Evolutionary conservation across 2,888 invertebrate species (phyloP), one percentile per base, ranked within the genome.

Genomic region (Apantesis nais): DNA sequence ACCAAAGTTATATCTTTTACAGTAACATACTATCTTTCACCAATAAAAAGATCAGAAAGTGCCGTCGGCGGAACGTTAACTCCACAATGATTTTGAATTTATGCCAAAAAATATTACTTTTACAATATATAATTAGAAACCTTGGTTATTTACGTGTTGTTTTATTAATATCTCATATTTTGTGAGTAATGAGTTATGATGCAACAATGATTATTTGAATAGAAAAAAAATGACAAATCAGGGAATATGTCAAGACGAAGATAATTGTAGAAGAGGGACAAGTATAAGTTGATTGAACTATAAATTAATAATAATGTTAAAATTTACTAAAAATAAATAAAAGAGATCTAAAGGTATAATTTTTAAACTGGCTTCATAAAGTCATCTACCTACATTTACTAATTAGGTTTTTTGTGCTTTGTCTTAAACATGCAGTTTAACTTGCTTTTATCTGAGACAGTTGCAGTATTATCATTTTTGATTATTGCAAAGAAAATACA

Each of bases 81-180:
- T 55, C 29, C 68, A 66, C 58, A 68, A 68, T 69, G 14, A 63
- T 52, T 68, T 68, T 72, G 72, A 72, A 63, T 58, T 68, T 68
- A 72, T 72, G 72, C 72, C 72, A 72, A 44, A 72, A 66, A 66
- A 68, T 72, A 72, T 72, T 62, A 69, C 62, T 69, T 68, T 68
- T 72, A 66, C 68, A 72, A 68, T 63, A 69, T 69, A 44, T 72
- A 63, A 72, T 72, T 69, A 72, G 68, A 68, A 66, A 68, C 29
- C 41, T 61, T 44, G 62, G 66, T 66, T 68, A 68, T 72, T 65
- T 68, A 63, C 66, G 68, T 66, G 60, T 55, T 29, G 22, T 25
- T 44, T 11, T 37, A 68, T 68, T 68, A 68, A 60, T 62, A 70
- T 29, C 34, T 37, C n/a, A 58, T 34, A 58, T 44, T 34, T 58